Conservation (phyloP, 2,797 vertebrate species). For the Synanceia verrucosa region DNA sequence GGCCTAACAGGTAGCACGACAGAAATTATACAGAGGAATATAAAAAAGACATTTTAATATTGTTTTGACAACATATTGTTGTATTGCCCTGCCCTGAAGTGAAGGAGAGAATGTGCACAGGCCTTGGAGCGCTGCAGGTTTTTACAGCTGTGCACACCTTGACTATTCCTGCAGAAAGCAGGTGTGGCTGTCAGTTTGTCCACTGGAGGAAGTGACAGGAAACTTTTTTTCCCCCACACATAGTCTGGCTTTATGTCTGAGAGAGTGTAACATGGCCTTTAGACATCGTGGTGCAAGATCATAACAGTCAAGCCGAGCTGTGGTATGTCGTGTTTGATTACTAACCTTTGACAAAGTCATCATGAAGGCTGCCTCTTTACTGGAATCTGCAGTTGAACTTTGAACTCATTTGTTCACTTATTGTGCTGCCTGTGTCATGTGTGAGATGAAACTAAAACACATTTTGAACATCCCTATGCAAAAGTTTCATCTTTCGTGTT, state of each 20-base stretch:
- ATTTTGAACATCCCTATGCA: constrained; percentile 1
- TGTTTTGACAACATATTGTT: too few species aligned
- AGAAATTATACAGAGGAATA: too few species aligned
- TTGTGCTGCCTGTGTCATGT: constrained; percentile 31
- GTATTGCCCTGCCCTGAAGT: too few species aligned
- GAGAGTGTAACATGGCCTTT: background rate
- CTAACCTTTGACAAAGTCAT: constrained; percentile 39
- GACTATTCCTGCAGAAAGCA: background rate
- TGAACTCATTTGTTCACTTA: constrained; percentile 60
- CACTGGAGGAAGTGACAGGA: background rate
- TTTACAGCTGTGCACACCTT: constrained; percentile 11
- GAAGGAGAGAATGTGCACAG: background rate
- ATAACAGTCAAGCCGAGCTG: background rate
- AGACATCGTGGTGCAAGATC: constrained; percentile 13
- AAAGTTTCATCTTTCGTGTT: background rate
- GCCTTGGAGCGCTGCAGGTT: background rate
- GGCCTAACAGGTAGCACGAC: too few species aligned
- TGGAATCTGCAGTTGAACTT: constrained; percentile 67
- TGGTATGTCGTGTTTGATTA: constrained; percentile 9
- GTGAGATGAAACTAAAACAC: constrained; percentile 49
- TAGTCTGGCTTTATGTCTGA: background rate
- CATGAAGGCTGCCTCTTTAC: constrained; percentile 10
- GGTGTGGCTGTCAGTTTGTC: background rate
- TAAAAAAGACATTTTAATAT: too few species aligned
- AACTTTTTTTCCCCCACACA: background rate